Conservation (phyloP, 2,797 vertebrate genomes). For the Chloroceryle amazona region DNA sequence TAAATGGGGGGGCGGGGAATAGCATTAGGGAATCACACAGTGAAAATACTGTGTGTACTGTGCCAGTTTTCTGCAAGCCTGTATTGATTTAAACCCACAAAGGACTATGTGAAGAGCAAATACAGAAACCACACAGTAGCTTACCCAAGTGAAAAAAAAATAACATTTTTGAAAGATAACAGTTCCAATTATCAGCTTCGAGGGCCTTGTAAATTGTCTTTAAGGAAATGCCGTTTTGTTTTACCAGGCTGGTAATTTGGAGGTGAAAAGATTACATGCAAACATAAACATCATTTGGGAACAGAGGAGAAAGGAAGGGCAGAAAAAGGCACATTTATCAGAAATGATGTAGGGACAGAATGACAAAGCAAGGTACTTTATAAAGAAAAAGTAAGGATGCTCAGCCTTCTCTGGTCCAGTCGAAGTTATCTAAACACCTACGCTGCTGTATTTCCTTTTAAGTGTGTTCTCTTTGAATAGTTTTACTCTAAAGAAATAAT, state of each 20-base stretch:
- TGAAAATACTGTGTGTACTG: neutral
- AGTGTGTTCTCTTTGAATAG: neutral
- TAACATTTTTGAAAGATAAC: neutral
- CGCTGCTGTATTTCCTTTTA: neutral
- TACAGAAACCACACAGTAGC: neutral
- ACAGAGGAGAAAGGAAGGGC: neutral
- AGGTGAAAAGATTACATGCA: neutral
- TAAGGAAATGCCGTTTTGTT: neutral
- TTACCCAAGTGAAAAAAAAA: neutral
- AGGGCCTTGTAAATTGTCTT: neutral
- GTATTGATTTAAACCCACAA: constrained; percentile 20
- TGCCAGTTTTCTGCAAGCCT: neutral
- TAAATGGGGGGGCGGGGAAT: neutral
- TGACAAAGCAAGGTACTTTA: neutral
- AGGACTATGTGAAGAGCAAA: constrained; percentile 2
- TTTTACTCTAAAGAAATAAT: neutral
- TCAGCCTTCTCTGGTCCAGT: neutral
- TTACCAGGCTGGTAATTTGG: neutral
- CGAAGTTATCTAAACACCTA: neutral
- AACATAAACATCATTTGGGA: neutral
- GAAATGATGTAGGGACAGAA: neutral
- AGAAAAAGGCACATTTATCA: neutral
- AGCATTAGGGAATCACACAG: neutral
- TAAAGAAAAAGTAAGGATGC: neutral
- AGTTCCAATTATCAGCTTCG: neutral